phyloP scores from a whole-genome alignment of 2,113 vertebrate species.

The Semnornis frantzii region DNA sequence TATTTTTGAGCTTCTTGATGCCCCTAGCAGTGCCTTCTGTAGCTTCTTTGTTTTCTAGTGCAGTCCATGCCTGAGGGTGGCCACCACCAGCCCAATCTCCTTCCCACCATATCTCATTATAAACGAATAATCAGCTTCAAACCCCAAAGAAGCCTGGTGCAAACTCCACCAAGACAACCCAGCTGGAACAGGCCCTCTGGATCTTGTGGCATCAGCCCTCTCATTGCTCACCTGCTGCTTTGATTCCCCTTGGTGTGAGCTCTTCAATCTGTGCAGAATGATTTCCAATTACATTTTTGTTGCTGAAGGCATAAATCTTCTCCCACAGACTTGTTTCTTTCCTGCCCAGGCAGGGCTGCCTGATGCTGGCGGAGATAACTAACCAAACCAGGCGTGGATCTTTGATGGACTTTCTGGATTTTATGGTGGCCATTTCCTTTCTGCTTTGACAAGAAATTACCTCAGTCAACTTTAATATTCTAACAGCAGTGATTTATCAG shows the following conservation, averaged over 20 bases:
- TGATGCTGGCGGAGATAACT: not conserved
- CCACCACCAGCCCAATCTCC: not conserved
- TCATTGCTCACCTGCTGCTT: not conserved
- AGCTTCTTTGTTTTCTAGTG: not conserved
- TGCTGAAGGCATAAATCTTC: constrained; percentile 22
- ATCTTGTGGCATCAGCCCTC: not conserved
- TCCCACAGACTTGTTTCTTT: not conserved
- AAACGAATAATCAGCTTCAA: not conserved
- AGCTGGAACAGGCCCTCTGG: not conserved
- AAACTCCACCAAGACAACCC: not conserved
- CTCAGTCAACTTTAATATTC: constrained; percentile 1
- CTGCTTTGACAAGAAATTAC: not conserved
- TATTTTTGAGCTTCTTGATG: not conserved
- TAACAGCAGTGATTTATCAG: not conserved
- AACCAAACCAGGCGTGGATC: not conserved
- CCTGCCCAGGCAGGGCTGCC: not conserved
- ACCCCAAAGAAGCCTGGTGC: not conserved
- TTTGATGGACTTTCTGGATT: not conserved
- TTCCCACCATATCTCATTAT: not conserved
- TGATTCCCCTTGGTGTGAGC: not conserved
- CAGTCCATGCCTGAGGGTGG: not conserved
- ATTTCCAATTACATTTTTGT: constrained; percentile 17
- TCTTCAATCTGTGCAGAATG: not conserved
- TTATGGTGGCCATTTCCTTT: not conserved
- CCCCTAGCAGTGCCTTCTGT: not conserved